Evolutionary conservation across 2,797 vertebrate genomes (phyloP), one percentile per base, ranked within the genome.

Genomic region (Moxostoma hubbsi): DNA sequence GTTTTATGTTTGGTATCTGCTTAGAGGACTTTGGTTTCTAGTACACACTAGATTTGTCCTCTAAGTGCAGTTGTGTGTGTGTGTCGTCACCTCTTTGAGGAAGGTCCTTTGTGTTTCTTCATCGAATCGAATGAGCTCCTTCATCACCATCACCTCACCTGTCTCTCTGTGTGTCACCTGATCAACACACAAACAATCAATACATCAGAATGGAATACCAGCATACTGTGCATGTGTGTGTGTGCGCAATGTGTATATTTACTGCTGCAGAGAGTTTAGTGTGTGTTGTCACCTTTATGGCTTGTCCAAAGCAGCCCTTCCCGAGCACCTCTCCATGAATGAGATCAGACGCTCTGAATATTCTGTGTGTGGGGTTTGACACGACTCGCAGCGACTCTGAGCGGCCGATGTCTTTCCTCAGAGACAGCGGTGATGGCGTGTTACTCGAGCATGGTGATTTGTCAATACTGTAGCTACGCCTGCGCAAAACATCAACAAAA

Each of bases 61-160:
- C 2, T 67, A 5, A 46, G 63, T 66, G 6, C 36, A 36, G 36
- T 36, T 36, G 50, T 36, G 73, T 13, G 51, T 46, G 10, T 53
- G 15, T 8, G 13, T 55, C 24, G 91, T 86, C 67, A 95, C 98
- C 95, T 99, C 98, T 89, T 99, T 99, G 59, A 98, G 95, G 89
- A 99, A 99, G 0, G 97, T 96, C 86, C 92, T 95, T 88, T 99
- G 98, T 0, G 97, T 99, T 85, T 99, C 98, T 67, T 99, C 97
- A 0, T 99, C 98, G 0, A 99, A 99, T 9, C 97, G 95, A 82
- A 99, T 98, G 85, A 99, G 88, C 85, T 99, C 98, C 90, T 99
- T 99, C 98, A 99, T 99, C 78, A 97, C 98, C 98, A 99, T 99
- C 89, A 99, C 97, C 90, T 99, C 98, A 0, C 98, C 97, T 0